Percentiles rank a stretch among this genome's conserved stretches.
Evolutionary conservation across 2,113 vertebrate genomes (phyloP).

Genomic region (Elanoides forficatus): DNA sequence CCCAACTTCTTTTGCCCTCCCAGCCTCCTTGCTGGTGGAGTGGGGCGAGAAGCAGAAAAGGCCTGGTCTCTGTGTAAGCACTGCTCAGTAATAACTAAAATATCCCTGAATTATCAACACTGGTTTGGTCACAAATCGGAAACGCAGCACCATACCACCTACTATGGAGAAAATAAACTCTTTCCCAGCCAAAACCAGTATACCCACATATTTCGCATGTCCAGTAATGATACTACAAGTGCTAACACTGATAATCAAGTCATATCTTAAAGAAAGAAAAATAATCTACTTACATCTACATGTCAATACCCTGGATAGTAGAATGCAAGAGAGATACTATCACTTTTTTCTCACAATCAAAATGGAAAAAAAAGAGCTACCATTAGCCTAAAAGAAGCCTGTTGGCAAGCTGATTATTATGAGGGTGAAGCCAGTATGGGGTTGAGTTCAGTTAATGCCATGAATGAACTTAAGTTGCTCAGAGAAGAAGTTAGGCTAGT

Average conservation of each 20-base stretch:
- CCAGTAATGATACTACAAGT: not conserved
- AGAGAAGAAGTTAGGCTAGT: not conserved
- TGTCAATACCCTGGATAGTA: not conserved
- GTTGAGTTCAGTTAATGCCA: not conserved
- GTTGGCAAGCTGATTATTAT: not conserved
- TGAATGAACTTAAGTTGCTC: not conserved
- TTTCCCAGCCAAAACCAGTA: not conserved
- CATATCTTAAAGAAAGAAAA: not conserved
- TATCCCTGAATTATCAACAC: not conserved
- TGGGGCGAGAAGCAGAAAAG: not conserved
- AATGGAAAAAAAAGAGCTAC: not conserved
- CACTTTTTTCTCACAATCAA: not conserved
- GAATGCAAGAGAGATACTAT: not conserved
- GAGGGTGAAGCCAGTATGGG: not conserved
- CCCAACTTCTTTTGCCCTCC: not conserved
- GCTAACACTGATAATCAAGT: not conserved
- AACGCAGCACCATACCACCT: not conserved
- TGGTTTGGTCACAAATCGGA: not conserved
- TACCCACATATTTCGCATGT: not conserved
- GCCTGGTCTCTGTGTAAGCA: not conserved
- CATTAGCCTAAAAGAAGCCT: not conserved
- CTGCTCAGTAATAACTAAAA: not conserved
- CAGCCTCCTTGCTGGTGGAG: accelerated
- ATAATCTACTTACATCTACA: not conserved
- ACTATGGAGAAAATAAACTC: not conserved